Base-by-base conservation (phyloP, 2,797 vertebrate species). In the Neoniphon sammara region DNA sequence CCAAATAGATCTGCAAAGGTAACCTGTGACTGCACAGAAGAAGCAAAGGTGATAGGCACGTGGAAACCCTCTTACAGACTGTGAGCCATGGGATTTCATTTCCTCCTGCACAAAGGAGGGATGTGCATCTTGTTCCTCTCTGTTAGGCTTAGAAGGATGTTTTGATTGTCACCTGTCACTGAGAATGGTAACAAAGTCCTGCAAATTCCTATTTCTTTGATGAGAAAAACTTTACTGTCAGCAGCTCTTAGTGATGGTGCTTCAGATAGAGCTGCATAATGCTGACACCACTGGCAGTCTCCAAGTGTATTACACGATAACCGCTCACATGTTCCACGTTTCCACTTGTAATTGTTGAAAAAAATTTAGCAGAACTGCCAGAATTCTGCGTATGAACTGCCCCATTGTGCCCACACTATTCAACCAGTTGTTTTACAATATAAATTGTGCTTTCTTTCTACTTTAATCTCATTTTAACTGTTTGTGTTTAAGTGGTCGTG, bases 391-490 rank as follows among this genome's bases (percentile, higher is more conserved):
- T 78, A 69, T 64, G 36, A 80, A 69, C 73, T 76, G 68, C 21
- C 46, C 66, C 39, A 46, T 36, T 57, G 52, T 66, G 47, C 73
- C 77, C 63, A 47, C 64, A 80, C 59, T 36, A 57, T 53, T 18
- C 31, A 70, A 70, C 69, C 77, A 57, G 66, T 67, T 71, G 25
- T 73, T 78, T 77, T 72, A 67, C 72, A 78, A 64, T 78, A 58
- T 80, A 50, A 46, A 44, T 76, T 84, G 12, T 68, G 66, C 77
- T 66, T 46, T 61, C 59, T 81, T 85, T 80, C 80, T 68, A 77
- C 60, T 85, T 44, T 72, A 78, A 85, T 83, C 10, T 73, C n/a
- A 30, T 80, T 89, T 83, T 79, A 84, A 69, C 31, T 57, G 49
- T 77, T 87, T 66, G 56, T 77, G 75, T 77, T 64, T 12, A 34